A percentile compares a stretch with the other conserved stretches of the same genome.
Evolutionary conservation across 2,113 vertebrate species (phyloP).

Genomic region (Trematocara macrostoma): DNA sequence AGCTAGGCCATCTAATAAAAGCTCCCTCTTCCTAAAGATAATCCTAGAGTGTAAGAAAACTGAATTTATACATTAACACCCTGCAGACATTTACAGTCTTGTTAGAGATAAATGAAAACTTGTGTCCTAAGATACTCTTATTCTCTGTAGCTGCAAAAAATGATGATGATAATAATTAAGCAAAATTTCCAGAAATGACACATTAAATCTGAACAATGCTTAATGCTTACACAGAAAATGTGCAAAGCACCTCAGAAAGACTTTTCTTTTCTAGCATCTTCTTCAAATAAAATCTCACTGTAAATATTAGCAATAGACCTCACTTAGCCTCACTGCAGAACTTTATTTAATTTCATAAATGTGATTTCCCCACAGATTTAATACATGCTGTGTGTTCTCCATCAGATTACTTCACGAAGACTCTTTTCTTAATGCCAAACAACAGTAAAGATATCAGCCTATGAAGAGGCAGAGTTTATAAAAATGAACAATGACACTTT

Average conservation of each 20-base stretch:
- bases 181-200: background rate
- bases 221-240: background rate
- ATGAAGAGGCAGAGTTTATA: background rate
- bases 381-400: background rate
- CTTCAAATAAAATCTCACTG: background rate
- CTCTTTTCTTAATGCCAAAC: background rate
- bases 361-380: background rate
- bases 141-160: background rate
- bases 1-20: background rate
- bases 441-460: background rate
- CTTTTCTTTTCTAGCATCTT: background rate
- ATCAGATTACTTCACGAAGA: background rate
- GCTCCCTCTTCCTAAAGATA: background rate
- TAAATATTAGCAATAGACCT: background rate
- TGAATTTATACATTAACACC: background rate
- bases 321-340: background rate
- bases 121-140: background rate
- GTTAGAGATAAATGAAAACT: background rate
- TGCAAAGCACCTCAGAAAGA: background rate
- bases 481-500: background rate
- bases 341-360: background rate
- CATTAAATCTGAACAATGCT: background rate
- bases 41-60: background rate
- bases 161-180: fast-evolving
- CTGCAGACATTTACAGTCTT: background rate